Conservation (phyloP, 1,140 invertebrate species). For the Drosophila watanabei region DNA sequence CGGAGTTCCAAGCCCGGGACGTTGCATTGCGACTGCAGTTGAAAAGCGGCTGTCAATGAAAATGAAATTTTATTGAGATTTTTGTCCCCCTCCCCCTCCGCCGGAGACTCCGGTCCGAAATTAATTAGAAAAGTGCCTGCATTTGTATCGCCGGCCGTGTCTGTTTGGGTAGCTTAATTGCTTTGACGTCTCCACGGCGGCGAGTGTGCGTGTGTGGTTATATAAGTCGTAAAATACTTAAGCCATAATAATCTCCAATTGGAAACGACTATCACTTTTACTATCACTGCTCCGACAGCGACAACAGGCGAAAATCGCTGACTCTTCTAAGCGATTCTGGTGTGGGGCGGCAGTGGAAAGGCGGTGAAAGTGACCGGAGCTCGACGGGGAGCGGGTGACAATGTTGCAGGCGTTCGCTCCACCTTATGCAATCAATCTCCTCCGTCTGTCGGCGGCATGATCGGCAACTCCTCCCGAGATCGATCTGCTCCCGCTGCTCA, state of each 20-base stretch:
- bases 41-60: slow-evolving; percentile 83
- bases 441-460: slow-evolving; percentile 59
- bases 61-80: slow-evolving; percentile 84
- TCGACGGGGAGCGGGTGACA: slow-evolving; percentile 63
- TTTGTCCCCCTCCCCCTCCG: slow-evolving; percentile 23
- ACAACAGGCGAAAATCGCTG: slow-evolving; percentile 67
- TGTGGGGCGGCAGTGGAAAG: slow-evolving; percentile 19
- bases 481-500: slow-evolving; percentile 60
- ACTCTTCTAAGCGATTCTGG: slow-evolving; percentile 75
- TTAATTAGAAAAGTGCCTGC: slow-evolving; percentile 80
- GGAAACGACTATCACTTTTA: slow-evolving; percentile 84
- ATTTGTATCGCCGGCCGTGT: slow-evolving; percentile 47
- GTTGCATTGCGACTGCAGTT: slow-evolving; percentile 58
- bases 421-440: slow-evolving; percentile 71
- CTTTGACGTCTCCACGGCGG: slow-evolving; percentile 60
- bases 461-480: slow-evolving; percentile 53
- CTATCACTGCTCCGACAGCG: slow-evolving; percentile 54
- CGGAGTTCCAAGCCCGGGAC: slow-evolving; percentile 1
- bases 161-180: slow-evolving; percentile 77
- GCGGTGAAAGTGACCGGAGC: slow-evolving; percentile 62
- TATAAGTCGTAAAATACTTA: slow-evolving; percentile 84
- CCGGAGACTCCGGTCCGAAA: slow-evolving; percentile 48
- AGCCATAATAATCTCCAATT: slow-evolving; percentile 82
- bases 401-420: slow-evolving; percentile 42
- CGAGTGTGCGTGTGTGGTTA: slow-evolving; percentile 62